Base-by-base conservation (phyloP, 1,140 invertebrate genomes). In the Caenorhabditis inopinata region DNA sequence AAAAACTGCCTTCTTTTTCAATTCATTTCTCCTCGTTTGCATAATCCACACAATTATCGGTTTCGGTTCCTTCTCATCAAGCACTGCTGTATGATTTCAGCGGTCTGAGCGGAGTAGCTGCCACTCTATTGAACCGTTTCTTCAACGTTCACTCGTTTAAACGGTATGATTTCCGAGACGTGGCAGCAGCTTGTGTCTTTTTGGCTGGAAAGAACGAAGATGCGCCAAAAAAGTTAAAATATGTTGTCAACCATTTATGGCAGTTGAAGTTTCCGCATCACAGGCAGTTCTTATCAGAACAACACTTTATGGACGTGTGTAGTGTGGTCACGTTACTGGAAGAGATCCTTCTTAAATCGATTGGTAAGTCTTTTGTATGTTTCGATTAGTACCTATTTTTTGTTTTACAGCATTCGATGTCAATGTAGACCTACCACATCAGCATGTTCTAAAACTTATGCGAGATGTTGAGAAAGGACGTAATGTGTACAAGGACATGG, bases 61-160 rank as follows among this genome's bases (percentile, higher is more conserved):
- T 11, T 5, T 9, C n/a, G 9, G 7, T 51, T 51, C 53, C 12
- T 21, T 9, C 58, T 68, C 58, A 68, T 68, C 58, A 18, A 68
- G 58, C 58, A 68, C 58, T 68, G 58, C 58, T 29, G 38, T 68
- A 68, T 68, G 29, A 68, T 68, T 68, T n/a, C 58, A 68, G 58
- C 58, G 58, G 58, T 16, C 29, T 38, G 32, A 68, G 29, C n/a
- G 58, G 58, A 5, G 58, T 68, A 2, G 58, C 58, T 29, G 11
- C 25, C 4, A 38, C 58, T 16, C 58, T 68, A 12, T 21, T 68
- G 2, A 38, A 68, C 25, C 58, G 58, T 9, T 68, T 68, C 58
- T 68, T 68, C 58, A 68, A 68, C n/a, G 32, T 68, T 21, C 58
- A 68, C 32, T 68, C 58, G 25, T 21, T 68, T 18, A 38, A 38